Base-by-base conservation (phyloP, 2,888 invertebrate genomes). In the Eupithecia insigniata region DNA sequence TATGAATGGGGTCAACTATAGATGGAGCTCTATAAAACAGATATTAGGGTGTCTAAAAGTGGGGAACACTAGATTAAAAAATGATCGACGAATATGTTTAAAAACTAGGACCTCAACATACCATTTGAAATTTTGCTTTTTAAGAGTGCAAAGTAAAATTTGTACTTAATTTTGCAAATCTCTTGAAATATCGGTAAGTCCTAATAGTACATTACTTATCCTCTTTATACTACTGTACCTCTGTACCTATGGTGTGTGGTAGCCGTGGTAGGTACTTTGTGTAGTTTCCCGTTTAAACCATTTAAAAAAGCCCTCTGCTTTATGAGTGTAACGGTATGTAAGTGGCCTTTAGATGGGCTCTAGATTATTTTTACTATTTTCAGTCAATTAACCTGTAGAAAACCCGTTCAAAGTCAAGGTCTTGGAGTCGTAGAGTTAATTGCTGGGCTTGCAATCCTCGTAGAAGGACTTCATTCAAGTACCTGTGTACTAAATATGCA, bases 321-420 rank as follows among this genome's bases (percentile, higher is more conserved):
- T 55, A 55, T 55, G 55, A 26, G 12, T 55, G 22, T 55, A 55
- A 55, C 55, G 55, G 55, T 26, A 55, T 8, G 26, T 55, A 55
- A 55, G 22, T 55, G 26, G 55, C 22, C 51, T 7, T 22, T 14
- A 14, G 26, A 26, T 26, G 55, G 55, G 26, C 26, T 26, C 55
- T 51, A 14, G 12, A 55, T 55, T 55, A 4, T 55, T 55, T 55
- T 26, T 26, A 55, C 12, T 55, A 55, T 51, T 51, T 51, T 51
- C 22, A 10, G 51, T 51, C 51, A 12, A 55, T 26, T 26, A 55
- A 14, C 26, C 55, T 51, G 43, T 14, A 55, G 55, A 55, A 55
- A 66, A 34, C 62, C 43, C 26, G 70, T 70, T 72, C 34, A 69
- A 61, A 65, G 65, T 65, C 73, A 70, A 67, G 73, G 67, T 18